These are phyloP conservation scores for Pseudococcus jackbeardsleyi DNA, from an alignment of 2,888 invertebrate species.

Conservation along the genomic window DNA sequence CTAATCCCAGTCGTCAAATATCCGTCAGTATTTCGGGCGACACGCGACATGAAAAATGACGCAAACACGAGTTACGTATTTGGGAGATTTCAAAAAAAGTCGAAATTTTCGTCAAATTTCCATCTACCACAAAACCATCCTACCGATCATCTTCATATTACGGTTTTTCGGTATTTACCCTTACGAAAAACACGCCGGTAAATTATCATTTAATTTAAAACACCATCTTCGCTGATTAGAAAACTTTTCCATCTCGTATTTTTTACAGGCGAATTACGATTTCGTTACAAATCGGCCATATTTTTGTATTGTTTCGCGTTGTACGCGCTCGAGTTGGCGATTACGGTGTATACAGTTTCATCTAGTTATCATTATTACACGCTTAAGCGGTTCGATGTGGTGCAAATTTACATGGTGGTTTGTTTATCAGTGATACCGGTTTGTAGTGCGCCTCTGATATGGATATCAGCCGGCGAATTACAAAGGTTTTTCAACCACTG, in stretches of 20 bases:
- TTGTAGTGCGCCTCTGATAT: conserved; percentile 40
- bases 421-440: conserved; percentile 45
- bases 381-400: conserved; percentile 19
- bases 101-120: conserved; percentile 20
- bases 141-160: conserved; percentile 32
- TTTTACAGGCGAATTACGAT: conserved; percentile 14
- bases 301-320: conserved; percentile 42
- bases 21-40: neutral
- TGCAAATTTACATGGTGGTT: conserved; percentile 48
- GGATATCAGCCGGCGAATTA: conserved; percentile 18
- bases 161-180: conserved; percentile 41
- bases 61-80: conserved; percentile 1
- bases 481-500: conserved; percentile 12
- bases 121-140: conserved; percentile 10
- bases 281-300: conserved; percentile 28
- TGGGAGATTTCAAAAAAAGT: conserved; percentile 12
- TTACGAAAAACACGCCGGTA: conserved; percentile 4
- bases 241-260: neutral
- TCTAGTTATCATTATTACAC: conserved; percentile 39
- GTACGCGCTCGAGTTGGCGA: conserved; percentile 7
- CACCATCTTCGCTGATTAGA: too few relatives aligned
- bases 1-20: neutral
- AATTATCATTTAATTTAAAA: neutral
- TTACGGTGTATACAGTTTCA: neutral
- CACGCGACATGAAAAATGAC: neutral